phyloP scores from a whole-genome alignment of 2,797 vertebrate genomes.

The Apodemus agrarius region DNA sequence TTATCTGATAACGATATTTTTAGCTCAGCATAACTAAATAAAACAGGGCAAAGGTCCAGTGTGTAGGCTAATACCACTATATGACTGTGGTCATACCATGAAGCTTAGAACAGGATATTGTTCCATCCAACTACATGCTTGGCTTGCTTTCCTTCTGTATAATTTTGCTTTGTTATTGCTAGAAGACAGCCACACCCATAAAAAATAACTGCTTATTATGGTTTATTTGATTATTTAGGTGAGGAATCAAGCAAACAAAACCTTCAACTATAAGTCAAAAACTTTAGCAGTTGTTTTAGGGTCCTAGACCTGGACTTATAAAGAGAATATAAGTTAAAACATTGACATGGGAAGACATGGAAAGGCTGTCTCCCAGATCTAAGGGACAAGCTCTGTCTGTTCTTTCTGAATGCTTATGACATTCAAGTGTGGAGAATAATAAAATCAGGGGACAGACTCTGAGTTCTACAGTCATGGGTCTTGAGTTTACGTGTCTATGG shows the following conservation, averaged over 20 bases:
- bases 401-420: background rate
- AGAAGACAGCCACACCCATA: background rate
- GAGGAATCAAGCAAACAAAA: background rate
- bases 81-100: background rate
- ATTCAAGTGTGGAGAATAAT: background rate
- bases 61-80: background rate
- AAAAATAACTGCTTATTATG: background rate
- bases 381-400: rapidly evolving
- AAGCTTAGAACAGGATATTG: background rate
- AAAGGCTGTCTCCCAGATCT: background rate
- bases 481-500: too few species aligned
- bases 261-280: background rate
- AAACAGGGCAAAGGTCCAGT: background rate
- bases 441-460: background rate
- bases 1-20: background rate
- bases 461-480: background rate
- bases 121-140: background rate
- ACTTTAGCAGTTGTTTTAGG: background rate
- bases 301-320: background rate
- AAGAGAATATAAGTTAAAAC: background rate
- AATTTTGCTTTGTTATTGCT: background rate
- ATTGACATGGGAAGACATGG: background rate
- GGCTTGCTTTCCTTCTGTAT: background rate
- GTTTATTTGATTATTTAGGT: background rate
- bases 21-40: background rate